Evolutionary conservation across 2,113 vertebrate genomes (phyloP), one percentile per base, ranked within the genome.

Genomic region (Kryptolebias marmoratus): DNA sequence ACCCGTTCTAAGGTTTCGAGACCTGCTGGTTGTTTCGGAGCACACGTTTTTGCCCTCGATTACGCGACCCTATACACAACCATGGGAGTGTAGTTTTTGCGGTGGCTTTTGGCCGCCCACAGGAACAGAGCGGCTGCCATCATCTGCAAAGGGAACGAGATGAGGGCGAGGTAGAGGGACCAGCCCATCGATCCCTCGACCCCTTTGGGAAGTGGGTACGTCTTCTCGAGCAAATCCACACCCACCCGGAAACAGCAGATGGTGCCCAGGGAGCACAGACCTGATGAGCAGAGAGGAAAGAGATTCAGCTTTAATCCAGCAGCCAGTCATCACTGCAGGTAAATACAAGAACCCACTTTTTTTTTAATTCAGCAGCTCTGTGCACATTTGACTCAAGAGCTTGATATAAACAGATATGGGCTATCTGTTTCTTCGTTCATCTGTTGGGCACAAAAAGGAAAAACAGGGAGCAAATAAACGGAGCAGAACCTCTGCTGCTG

Each of bases 141-240:
- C 76, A 98, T 95, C 88, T 98, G 97, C 76, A 98, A 79, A 12
- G 97, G 97, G 22, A 96, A 95, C 0, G 97, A 97, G 76, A 98
- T 95, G 1, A 97, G 96, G 15, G 97, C 97, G n/a, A 99, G 93
- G 92, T 96, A 98, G 86, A 99, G 96, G 57, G 97, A 99, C 97
- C 97, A 99, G 66, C 97, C 96, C 0, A 96, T 93, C 31, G 96
- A 94, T 28, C 92, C 92, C 13, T 85, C 92, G 28, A 96, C 93
- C 0, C 89, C 92, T 1, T 91, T 79, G 0, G 95, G 95, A 4
- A 48, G 69, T 18, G 62, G 77, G 5, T 75, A 85, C 45, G 85
- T 88, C 83, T 91, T 74, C 30, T 96, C 95, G 18, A 99, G 94
- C 57, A 98, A 93, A 82, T 96, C 90, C 49, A 96, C 87, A 48